A percentile compares a stretch with the other conserved stretches of the same genome.
Conservation (phyloP, 2,797 vertebrate species). For the Parauchenoglanis punctatus region DNA sequence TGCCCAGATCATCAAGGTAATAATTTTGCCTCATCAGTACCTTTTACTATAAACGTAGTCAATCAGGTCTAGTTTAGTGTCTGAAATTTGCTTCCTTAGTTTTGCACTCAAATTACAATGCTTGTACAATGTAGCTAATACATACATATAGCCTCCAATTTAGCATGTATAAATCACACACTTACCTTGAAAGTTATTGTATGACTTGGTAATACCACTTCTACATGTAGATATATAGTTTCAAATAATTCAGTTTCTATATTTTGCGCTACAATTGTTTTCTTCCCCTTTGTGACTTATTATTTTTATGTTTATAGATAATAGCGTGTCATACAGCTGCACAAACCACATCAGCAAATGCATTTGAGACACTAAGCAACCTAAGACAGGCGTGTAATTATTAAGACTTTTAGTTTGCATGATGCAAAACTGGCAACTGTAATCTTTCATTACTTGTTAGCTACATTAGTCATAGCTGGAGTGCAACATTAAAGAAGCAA, state of each 20-base stretch:
- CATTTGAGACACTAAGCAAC: neutral
- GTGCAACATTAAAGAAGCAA: neutral
- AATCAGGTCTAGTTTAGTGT: neutral
- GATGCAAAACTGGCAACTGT: neutral
- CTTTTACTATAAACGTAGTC: neutral
- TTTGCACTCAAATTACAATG: neutral
- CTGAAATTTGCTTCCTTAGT: neutral
- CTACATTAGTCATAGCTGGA: neutral
- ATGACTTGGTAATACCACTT: neutral
- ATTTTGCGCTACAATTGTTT: neutral
- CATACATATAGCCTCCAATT: neutral
- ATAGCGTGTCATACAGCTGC: neutral
- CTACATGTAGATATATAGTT: neutral
- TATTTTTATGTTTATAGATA: neutral
- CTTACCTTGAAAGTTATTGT: neutral
- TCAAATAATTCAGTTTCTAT: neutral
- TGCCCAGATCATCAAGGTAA: constrained; percentile 86
- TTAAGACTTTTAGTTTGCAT: neutral
- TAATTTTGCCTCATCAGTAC: neutral
- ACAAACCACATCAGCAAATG: neutral
- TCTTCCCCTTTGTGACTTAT: neutral
- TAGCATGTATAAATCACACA: neutral
- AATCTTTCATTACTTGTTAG: neutral
- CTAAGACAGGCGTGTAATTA: neutral
- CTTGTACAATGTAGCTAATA: neutral